Conservation (phyloP, 2,888 invertebrate species). For the Malthinus flaveolus region DNA sequence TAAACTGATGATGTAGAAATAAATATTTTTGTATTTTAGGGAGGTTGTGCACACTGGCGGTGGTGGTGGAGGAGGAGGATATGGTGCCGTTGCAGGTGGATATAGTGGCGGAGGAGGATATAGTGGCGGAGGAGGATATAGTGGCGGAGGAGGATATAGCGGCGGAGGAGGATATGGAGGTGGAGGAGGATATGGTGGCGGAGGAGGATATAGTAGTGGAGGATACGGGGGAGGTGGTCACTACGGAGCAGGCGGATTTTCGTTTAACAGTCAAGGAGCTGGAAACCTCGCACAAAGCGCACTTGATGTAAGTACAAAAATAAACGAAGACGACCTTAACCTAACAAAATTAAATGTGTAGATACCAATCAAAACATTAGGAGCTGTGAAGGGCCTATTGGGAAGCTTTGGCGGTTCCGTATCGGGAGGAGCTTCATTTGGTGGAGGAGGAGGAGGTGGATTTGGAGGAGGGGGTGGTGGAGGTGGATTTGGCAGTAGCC, state of each 20-base stretch:
- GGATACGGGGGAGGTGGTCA: not conserved
- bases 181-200: not conserved
- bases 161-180: slow-evolving; percentile 20
- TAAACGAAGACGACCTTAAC: not conserved
- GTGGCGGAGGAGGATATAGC: slow-evolving; percentile 10
- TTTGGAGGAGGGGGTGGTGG: slow-evolving; percentile 27
- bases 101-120: slow-evolving; percentile 9
- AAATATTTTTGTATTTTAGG: not conserved
- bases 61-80: slow-evolving; percentile 7
- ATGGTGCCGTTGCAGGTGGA: slow-evolving; percentile 14
- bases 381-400: slow-evolving; percentile 66
- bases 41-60: not conserved
- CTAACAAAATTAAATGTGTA: slow-evolving; percentile 39
- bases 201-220: slow-evolving; percentile 22
- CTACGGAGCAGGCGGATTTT: slow-evolving; percentile 15
- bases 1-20: no score
- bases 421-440: slow-evolving; percentile 6
- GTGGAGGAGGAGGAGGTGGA: slow-evolving; percentile 29
- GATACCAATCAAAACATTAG: slow-evolving; percentile 70
- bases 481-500: not conserved
- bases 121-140: slow-evolving; percentile 7
- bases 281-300: slow-evolving; percentile 12
- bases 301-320: slow-evolving; percentile 10
- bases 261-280: not conserved
- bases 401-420: slow-evolving; percentile 56